Evolutionary conservation across 2,888 invertebrate species (phyloP), one percentile per base, ranked within the genome.

Genomic region (Phorcus lineatus): DNA sequence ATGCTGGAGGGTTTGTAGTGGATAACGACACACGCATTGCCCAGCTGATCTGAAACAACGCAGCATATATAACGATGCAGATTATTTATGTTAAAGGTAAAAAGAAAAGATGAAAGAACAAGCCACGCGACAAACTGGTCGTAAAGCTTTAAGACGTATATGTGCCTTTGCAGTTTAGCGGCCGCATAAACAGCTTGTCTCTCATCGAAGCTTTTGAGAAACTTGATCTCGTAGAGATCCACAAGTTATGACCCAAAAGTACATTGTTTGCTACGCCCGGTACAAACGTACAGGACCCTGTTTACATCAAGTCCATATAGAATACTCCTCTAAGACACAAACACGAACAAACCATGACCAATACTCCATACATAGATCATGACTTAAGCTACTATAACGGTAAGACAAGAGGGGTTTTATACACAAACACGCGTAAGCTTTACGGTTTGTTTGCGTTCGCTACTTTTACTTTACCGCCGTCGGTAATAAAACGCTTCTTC

Each of bases 91-190:
- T 62, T 28, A 62, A 24, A 28, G 28, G 62, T 28, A 28, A 22
- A 47, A 62, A 62, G n/a, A 7, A 62, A 62, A 62, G 62, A 62
- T 62, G 62, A 62, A 62, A 62, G 62, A 62, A 62, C 62, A 62
- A 22, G 62, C 28, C 62, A 62, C 62, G 62, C 62, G 62, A 62
- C 62, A 22, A 24, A 28, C 62, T 62, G 3, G 62, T 62, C 62
- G 28, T 62, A 62, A 62, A 62, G 16, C 28, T 62, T 62, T 62
- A 62, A 24, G 28, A 62, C 62, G 62, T 62, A 62, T 22, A 28
- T 62, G 62, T 28, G 62, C 24, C 62, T 28, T 62, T 2, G 62
- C 62, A 28, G 24, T 28, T 28, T 62, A 28, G 62, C 62, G 62
- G 24, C 62, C 62, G 62, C 62, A 62, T 62, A 62, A 62, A 62